These are phyloP conservation scores for Cyanistes caeruleus DNA, from an alignment of 2,113 vertebrate species.

Conservation along the genomic window DNA sequence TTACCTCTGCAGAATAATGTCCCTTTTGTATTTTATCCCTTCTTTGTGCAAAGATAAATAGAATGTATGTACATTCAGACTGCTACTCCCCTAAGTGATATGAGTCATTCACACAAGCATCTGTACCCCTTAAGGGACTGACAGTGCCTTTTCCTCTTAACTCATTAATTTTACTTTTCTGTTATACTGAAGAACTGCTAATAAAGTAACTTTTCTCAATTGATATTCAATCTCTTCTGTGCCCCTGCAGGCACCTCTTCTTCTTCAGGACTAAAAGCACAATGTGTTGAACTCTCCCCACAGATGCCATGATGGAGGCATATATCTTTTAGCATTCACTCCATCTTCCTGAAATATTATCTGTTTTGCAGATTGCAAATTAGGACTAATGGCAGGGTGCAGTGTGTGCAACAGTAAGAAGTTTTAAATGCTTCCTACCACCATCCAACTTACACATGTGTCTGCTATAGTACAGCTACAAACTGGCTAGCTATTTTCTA, in stretches of 20 bases:
- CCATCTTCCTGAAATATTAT: not conserved
- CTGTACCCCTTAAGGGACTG: slow-evolving; percentile 28
- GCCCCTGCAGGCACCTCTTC: not conserved
- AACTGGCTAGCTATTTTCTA: not conserved
- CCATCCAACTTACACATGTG: not conserved
- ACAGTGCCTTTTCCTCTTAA: slow-evolving; percentile 2
- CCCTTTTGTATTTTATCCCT: not conserved
- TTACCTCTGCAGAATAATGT: not conserved
- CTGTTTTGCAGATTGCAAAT: not conserved
- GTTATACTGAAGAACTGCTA: slow-evolving; percentile 4
- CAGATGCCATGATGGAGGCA: not conserved
- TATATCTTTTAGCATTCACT: not conserved
- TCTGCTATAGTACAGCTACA: not conserved
- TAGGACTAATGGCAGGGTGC: not conserved
- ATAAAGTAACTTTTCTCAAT: slow-evolving; percentile 28
- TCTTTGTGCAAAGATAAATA: slow-evolving; percentile 11
- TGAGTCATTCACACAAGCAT: slow-evolving; percentile 35
- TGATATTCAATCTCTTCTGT: not conserved
- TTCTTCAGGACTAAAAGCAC: not conserved
- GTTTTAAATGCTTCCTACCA: not conserved
- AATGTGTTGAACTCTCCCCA: not conserved
- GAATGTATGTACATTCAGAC: not conserved
- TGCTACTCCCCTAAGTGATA: slow-evolving; percentile 9
- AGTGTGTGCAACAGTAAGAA: not conserved
- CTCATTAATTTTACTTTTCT: slow-evolving; percentile 39